Conservation (phyloP, 2,113 vertebrate species). For the Ardeotis arabs region DNA sequence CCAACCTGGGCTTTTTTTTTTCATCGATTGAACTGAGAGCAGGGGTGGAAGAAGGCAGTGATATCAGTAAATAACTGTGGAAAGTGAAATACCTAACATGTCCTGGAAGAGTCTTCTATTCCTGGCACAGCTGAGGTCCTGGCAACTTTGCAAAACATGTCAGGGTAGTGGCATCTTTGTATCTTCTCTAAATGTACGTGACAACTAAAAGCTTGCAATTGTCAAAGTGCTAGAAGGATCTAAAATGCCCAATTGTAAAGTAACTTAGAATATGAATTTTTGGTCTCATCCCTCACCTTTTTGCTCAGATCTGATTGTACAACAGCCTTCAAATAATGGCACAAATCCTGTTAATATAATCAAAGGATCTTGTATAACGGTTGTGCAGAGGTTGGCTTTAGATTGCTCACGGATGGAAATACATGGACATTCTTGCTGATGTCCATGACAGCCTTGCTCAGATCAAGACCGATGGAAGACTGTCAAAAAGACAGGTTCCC, state of each 20-base stretch:
- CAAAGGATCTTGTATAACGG: background rate
- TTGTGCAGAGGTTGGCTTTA: background rate
- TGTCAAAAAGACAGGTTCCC: background rate
- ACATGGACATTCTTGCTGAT: background rate
- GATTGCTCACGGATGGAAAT: background rate
- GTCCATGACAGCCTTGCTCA: background rate
- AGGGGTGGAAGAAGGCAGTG: background rate
- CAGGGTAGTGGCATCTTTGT: background rate
- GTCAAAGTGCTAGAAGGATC: background rate
- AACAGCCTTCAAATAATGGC: background rate
- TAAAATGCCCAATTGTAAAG: background rate
- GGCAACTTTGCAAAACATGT: background rate
- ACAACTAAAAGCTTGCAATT: background rate
- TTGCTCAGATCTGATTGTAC: background rate
- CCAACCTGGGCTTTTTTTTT: background rate
- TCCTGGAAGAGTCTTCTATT: background rate
- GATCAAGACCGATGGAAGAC: fast-evolving
- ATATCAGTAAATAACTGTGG: background rate
- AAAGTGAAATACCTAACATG: background rate
- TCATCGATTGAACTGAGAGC: background rate
- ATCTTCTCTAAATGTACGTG: background rate
- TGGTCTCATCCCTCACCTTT: background rate
- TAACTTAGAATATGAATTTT: background rate
- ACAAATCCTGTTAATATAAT: background rate
- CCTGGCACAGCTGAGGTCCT: background rate